Percentiles rank a stretch among this genome's conserved stretches.
These are phyloP conservation scores for Sebastes minor DNA, from an alignment of 2,797 vertebrate species.

Conservation along the genomic window DNA sequence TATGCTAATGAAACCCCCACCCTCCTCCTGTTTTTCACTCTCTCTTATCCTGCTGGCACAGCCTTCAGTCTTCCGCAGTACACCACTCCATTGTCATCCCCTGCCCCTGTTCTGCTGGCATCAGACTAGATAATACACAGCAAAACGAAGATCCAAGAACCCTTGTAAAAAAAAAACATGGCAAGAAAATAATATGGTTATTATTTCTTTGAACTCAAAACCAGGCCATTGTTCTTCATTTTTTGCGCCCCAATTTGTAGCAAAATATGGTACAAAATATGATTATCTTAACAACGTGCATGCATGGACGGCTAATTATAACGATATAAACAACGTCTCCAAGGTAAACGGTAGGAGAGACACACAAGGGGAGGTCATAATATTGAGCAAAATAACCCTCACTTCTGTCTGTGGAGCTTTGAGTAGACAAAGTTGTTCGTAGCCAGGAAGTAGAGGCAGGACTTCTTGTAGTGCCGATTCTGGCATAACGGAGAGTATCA, in stretches of 20 bases:
- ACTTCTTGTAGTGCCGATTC: slow-evolving; percentile 48
- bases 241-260: slow-evolving; percentile 78
- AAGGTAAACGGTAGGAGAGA: slow-evolving; percentile 39
- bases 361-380: slow-evolving; percentile 22
- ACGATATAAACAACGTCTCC: slow-evolving; percentile 44
- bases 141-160: slow-evolving; percentile 80
- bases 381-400: slow-evolving; percentile 36
- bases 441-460: slow-evolving; percentile 42
- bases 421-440: slow-evolving; percentile 48
- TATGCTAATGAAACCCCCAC: slow-evolving; percentile 93
- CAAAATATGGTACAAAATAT: slow-evolving; percentile 74
- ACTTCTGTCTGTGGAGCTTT: slow-evolving; percentile 36
- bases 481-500: slow-evolving; percentile 56
- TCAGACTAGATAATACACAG: slow-evolving; percentile 79
- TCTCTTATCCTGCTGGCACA: slow-evolving; percentile 81
- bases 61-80: slow-evolving; percentile 76
- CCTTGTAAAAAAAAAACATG: slow-evolving; percentile 75
- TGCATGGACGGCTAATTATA: slow-evolving; percentile 54
- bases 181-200: slow-evolving; percentile 80
- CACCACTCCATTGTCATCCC: slow-evolving; percentile 79
- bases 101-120: slow-evolving; percentile 81
- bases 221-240: slow-evolving; percentile 78
- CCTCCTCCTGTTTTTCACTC: slow-evolving; percentile 71
- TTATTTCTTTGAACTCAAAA: slow-evolving; percentile 82
- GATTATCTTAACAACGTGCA: slow-evolving; percentile 60